These are phyloP conservation scores for Scomber japonicus DNA, from an alignment of 2,113 vertebrate genomes.

Conservation along the genomic window DNA sequence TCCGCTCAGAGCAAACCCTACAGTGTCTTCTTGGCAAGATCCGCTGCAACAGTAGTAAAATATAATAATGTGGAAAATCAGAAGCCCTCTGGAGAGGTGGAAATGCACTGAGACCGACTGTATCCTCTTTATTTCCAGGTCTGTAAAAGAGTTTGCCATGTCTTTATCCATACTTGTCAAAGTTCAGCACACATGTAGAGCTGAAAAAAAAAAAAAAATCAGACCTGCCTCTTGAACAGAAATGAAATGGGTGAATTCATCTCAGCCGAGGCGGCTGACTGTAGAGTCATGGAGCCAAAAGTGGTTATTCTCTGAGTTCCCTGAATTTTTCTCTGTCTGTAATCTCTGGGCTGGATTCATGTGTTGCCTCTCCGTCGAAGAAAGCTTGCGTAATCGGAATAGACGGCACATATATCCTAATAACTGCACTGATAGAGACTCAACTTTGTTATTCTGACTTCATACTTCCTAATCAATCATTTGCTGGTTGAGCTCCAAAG, in stretches of 20 bases:
- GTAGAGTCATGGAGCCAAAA: conserved; percentile 32
- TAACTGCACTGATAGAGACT: not conserved
- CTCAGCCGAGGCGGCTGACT: conserved; percentile 39
- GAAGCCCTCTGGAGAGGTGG: conserved; percentile 39
- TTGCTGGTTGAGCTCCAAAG: conserved; percentile 8
- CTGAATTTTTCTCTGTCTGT: conserved; percentile 9
- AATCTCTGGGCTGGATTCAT: conserved; percentile 31
- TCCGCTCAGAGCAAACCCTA: conserved; percentile 12
- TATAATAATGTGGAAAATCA: conserved; percentile 64
- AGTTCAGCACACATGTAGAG: conserved; percentile 12
- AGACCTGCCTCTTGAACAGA: conserved; percentile 25
- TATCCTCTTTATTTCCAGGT: conserved; percentile 44
- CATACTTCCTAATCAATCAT: conserved; percentile 29
- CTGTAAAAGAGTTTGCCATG: conserved; percentile 43
- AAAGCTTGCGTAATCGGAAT: not conserved
- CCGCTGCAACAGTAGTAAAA: conserved; percentile 54
- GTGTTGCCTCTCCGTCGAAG: conserved; percentile 28
- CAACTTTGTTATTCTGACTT: conserved; percentile 23
- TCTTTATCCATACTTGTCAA: conserved; percentile 48
- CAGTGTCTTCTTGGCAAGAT: conserved; percentile 37
- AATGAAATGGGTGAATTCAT: conserved; percentile 54
- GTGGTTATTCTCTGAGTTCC: conserved; percentile 20
- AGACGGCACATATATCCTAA: conserved; percentile 19
- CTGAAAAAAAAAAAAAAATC: conserved; percentile 15
- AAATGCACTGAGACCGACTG: conserved; percentile 10